Evolutionary conservation across 2,888 invertebrate genomes (phyloP), one percentile per base, ranked within the genome.

Genomic region (Pantelozetes paolii): DNA sequence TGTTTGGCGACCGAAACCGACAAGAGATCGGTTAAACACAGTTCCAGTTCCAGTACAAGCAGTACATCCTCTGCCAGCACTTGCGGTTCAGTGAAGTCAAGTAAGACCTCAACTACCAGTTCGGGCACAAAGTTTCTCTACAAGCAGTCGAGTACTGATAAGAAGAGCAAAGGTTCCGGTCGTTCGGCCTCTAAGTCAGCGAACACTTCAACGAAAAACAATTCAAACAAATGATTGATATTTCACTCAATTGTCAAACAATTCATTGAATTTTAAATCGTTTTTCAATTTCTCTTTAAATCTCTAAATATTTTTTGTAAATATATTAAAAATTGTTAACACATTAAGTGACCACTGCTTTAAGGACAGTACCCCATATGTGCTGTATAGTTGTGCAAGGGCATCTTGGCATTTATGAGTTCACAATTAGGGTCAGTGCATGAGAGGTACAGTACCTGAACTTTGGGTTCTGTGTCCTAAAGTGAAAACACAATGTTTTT

Each of bases 211-310:
- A 2, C 23, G 11, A 67, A 67, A 67, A 67, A 11, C 67, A 67
- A 67, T 67, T 20, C 42, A 32, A 67, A 42, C 67, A 67, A 67
- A 67, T 67, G 67, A 67, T 50, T 5, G 23, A 23, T 26, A 23
- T 1, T 54, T 54, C 2, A 9, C 23, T 9, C 23, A 54, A 54
- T 54, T 54, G 26, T 26, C 50, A 20, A 8, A 50, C 1, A 50
- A 50, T 45, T 45, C n/a, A 13, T 18, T 45, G 2, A 45, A 45
- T 45, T 45, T n/a, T n/a, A n/a, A n/a, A n/a, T n/a, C n/a, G n/a
- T n/a, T n/a, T n/a, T n/a, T n/a, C n/a, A n/a, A n/a, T 36, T 36
- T 36, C 36, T 36, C 5, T 26, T 26, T 11, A 26, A 54, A 54
- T 54, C 54, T 26, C 23, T 23, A 26, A 54, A 2, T 26, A 5